Conservation (phyloP, 1,140 invertebrate genomes). For the Limonius californicus region DNA sequence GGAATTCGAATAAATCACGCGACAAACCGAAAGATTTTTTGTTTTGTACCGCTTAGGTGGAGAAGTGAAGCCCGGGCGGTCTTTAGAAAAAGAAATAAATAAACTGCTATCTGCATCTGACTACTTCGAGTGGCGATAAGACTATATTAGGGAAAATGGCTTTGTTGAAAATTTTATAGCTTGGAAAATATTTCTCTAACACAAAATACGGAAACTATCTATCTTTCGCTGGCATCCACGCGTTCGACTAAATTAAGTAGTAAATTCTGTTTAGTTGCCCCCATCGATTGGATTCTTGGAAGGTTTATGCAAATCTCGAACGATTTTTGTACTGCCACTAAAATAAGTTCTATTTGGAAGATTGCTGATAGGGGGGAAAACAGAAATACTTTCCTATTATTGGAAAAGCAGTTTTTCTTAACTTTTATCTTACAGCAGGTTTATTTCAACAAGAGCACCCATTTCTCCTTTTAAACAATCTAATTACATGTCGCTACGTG, state of each 20-base stretch:
- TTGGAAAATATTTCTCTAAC: constrained; percentile 24
- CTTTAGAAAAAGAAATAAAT: constrained; percentile 23
- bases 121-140: constrained; percentile 26
- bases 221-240: neutral
- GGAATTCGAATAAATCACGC: constrained; percentile 3
- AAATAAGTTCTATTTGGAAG: too few species aligned
- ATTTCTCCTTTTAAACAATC: too few species aligned
- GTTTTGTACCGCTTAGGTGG: constrained; percentile 21
- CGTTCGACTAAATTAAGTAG: constrained; percentile 3
- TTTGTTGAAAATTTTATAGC: constrained; percentile 29
- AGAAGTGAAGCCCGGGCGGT: constrained; percentile 1
- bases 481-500: too few species aligned
- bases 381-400: too few species aligned
- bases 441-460: too few species aligned
- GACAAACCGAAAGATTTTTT: constrained; percentile 9
- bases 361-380: too few species aligned
- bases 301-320: neutral
- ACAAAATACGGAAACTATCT: constrained; percentile 23
- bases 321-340: too few species aligned
- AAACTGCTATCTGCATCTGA: constrained; percentile 26
- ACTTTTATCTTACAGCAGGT: too few species aligned
- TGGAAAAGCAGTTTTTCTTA: too few species aligned
- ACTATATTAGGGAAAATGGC: constrained; percentile 26
- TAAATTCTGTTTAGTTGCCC: neutral
- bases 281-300: constrained; percentile 6